These are phyloP conservation scores for Anthopleura xanthogrammica DNA, from an alignment of 92 coral and sea anemone genomes.

Conservation along the genomic window DNA sequence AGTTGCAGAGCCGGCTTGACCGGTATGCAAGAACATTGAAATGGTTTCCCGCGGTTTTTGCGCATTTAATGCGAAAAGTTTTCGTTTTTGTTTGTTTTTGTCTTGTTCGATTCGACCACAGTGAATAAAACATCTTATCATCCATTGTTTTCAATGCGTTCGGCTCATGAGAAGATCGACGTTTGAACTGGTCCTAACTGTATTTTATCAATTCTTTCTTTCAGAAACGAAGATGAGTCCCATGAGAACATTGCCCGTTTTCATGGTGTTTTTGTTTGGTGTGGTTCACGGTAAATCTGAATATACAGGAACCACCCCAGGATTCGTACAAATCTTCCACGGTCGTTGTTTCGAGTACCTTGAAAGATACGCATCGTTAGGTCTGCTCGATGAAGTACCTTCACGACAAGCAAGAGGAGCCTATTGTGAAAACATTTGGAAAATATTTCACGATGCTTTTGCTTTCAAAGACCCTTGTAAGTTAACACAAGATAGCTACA, in stretches of 20 bases:
- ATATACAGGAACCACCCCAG: background rate
- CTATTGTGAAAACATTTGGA: background rate
- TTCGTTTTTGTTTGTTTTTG: too few species aligned
- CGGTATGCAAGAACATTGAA: too few species aligned
- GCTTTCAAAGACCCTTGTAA: background rate
- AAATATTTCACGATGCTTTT: background rate
- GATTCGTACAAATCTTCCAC: background rate
- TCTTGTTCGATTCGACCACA: too few species aligned
- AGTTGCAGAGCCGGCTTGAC: too few species aligned
- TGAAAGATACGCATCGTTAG: background rate
- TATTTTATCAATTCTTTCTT: too few species aligned
- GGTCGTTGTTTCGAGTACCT: constrained; percentile 5
- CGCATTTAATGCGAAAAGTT: too few species aligned
- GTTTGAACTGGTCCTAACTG: too few species aligned
- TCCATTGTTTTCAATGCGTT: too few species aligned
- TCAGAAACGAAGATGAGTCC: background rate
- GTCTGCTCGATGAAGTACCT: background rate
- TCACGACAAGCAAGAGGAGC: background rate
- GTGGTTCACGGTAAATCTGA: background rate
- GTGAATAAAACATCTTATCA: too few species aligned
- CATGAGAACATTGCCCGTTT: background rate
- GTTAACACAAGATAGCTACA: background rate
- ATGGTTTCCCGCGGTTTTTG: too few species aligned
- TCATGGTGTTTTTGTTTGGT: background rate
- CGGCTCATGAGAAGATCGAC: too few species aligned